These are phyloP conservation scores for Mimas tiliae DNA, from an alignment of 2,888 invertebrate species.

Conservation along the genomic window DNA sequence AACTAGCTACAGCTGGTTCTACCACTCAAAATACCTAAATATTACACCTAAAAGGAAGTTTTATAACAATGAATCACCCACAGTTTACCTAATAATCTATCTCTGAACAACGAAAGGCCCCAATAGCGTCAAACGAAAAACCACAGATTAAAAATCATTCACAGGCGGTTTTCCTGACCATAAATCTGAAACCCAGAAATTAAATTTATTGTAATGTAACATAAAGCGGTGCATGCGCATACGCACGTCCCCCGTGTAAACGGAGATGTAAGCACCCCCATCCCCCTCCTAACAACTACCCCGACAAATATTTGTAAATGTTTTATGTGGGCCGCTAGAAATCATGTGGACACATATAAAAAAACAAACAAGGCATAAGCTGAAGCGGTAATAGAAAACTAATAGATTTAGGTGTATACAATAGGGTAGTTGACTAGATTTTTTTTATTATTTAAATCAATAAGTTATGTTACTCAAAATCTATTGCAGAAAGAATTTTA, in stretches of 20 bases:
- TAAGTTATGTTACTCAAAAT: too few species aligned
- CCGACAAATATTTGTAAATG: conserved; percentile 83
- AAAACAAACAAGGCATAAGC: conserved; percentile 5
- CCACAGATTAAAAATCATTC: conserved; percentile 4
- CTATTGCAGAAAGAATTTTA: too few species aligned
- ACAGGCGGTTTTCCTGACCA: conserved; percentile 17
- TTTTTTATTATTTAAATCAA: too few species aligned
- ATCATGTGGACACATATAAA: conserved; percentile 44
- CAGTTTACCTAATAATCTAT: too few species aligned
- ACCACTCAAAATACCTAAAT: too few species aligned
- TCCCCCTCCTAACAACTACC: conserved; percentile 59
- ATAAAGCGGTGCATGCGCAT: conserved; percentile 36
- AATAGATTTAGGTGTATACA: neutral
- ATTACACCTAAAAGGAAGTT: too few species aligned
- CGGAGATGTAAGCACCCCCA: conserved; percentile 40
- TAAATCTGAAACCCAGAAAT: conserved; percentile 20
- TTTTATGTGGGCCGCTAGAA: conserved; percentile 69
- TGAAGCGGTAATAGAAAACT: neutral
- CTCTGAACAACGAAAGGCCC: too few species aligned
- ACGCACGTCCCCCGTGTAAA: conserved; percentile 43
- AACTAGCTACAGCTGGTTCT: too few species aligned
- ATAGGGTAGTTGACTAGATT: too few species aligned
- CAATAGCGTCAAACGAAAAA: neutral
- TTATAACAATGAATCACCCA: too few species aligned
- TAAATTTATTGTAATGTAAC: conserved; percentile 18